Base-by-base conservation (phyloP, 2,888 invertebrate genomes). In the Liopterus haemorrhoidalis region DNA sequence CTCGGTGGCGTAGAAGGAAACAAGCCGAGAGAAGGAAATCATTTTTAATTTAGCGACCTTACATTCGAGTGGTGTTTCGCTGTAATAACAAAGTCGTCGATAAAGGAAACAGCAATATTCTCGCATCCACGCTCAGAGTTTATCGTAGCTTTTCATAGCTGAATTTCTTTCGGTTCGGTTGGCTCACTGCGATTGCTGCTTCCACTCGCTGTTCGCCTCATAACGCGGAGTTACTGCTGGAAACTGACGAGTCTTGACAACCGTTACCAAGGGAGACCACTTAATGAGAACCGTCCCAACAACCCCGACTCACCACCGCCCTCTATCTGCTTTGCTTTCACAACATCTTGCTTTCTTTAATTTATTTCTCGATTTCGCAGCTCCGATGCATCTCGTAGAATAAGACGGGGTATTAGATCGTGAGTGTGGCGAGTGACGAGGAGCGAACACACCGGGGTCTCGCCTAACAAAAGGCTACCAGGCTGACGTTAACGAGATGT, bases 241-340 rank as follows among this genome's bases (percentile, higher is more conserved):
- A 44, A 40, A 49, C 51, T 52, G 57, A 59, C 59, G 60, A 61
- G 58, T 59, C 61, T 60, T 61, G 62, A 64, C 61, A 62, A 64
- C 63, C 64, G 65, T 66, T 63, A 60, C 65, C 63, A 61, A 54
- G 64, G 64, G 66, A 65, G 63, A 66, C 65, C 64, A 64, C 65
- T 64, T 65, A 66, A 66, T 65, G 66, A 66, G 61, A 60, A 57
- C 60, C 54, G 31, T 53, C 56, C 57, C 49, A 50, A 49, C 27
- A 20, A 27, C 11, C 20, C 4, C 14, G 5, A 12, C n/a, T 12
- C 15, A 14, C 31, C 2, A 3, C 3, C 8, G 12, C 15, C 31
- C 40, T 20, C 12, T 22, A 21, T 22, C 31, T 20, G 22, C 22
- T 33, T 33, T 22, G 31, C 16, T 35, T 35, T 36, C 21, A 36